phyloP scores from a whole-genome alignment of 2,113 vertebrate species.

The Aepyceros melampus region DNA sequence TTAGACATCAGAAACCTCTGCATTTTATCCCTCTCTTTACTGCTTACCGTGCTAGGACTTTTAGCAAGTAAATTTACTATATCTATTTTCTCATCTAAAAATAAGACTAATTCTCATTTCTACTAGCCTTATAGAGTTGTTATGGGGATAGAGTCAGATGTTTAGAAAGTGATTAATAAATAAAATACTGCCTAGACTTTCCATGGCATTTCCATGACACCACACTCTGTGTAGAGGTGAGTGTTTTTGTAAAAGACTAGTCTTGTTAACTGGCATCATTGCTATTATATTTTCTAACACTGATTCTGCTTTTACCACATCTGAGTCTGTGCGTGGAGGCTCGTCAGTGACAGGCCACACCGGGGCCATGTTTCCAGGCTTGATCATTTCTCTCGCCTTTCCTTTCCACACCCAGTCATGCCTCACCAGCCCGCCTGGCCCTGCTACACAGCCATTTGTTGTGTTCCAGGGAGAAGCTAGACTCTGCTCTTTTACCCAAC shows the following conservation, averaged over 20 bases:
- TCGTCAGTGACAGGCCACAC: not conserved
- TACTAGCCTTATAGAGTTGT: not conserved
- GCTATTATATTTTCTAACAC: not conserved
- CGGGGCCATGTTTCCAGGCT: not conserved
- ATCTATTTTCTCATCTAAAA: not conserved
- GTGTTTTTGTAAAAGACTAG: not conserved
- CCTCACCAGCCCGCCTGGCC: not conserved
- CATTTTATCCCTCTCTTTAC: no score
- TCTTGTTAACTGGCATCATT: no score
- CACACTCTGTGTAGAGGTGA: not conserved
- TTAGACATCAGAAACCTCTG: not conserved
- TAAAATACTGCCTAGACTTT: not conserved
- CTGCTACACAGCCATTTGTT: slow-evolving; percentile 31
- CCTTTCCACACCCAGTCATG: not conserved
- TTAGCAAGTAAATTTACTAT: not conserved
- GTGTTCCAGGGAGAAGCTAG: slow-evolving; percentile 44
- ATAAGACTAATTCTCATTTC: not conserved
- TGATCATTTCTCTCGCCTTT: not conserved
- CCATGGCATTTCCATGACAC: fast-evolving
- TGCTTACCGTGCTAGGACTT: not conserved
- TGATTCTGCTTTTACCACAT: not conserved
- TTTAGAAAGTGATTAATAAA: not conserved
- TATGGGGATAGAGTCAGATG: not conserved
- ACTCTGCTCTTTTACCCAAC: slow-evolving; percentile 1
- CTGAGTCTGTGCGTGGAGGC: not conserved